Base-by-base conservation (phyloP, 1,140 invertebrate species). In the Ooceraea biroi region DNA sequence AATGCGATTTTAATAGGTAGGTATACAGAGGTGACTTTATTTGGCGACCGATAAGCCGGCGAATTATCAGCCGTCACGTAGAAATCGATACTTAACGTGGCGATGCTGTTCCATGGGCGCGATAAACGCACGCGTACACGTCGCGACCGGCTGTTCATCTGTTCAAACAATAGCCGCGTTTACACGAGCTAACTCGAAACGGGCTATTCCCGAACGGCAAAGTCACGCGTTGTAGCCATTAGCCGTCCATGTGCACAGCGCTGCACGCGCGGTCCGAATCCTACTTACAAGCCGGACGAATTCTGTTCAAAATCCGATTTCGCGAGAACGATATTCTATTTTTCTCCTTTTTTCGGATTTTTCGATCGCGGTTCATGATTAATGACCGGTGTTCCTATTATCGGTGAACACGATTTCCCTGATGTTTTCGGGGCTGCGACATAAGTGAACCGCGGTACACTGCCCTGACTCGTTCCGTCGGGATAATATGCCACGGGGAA, bases 371-470 rank as follows among this genome's bases (percentile, higher is more conserved):
- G 44, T 1, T 11, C 30, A 55, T 82, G 86, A 88, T 87, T 88
- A 88, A 88, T 87, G 85, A 76, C 19, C 63, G 2, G 80, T 48
- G 12, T 50, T 17, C 48, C 86, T 74, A 84, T 88, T 87, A 88
- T 87, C 82, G 71, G 12, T 7, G 68, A 27, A 84, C 85, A 80
- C 83, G 76, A 41, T 69, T 63, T 83, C 82, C 83, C 36, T 7
- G 36, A 7, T 7, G 87, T 88, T 88, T 85, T 72, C 71, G 71
- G 57, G 83, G 74, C 44, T 1, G 46, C 48, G 36, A 88, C 87
- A 88, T 88, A 88, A 88, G 87, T 88, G n/a, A n/a, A 88, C 83
- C 76, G 65, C n/a, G n/a, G n/a, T n/a, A n/a, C n/a, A n/a, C n/a
- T n/a, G n/a, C n/a, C n/a, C n/a, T 87, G 78, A 88, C 85, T 87